Base-by-base conservation (phyloP, 1,140 invertebrate species). In the Paraescarpia echinospica region DNA sequence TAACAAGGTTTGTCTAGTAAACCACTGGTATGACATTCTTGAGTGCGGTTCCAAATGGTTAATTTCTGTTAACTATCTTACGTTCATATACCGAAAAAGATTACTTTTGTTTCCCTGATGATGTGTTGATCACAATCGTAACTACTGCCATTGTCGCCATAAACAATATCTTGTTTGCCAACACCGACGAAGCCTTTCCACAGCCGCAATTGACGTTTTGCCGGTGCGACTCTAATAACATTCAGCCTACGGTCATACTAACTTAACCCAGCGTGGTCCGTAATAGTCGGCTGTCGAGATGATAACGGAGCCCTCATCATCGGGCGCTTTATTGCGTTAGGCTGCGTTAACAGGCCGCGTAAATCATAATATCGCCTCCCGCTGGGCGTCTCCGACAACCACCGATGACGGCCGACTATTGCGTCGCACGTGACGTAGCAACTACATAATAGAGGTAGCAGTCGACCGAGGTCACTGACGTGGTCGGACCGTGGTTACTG, bases 321-420 rank as follows among this genome's bases (percentile, higher is more conserved):
- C 18, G 18, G 59, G 59, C 59, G 41, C 59, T 22, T 77, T 77
- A 77, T 77, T 77, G 59, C 59, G 59, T 77, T 77, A 77, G 59
- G 59, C 59, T 2, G 59, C 59, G 59, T 77, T 18, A 77, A 77
- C 59, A 77, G 59, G 27, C 59, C 59, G 59, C 22, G 59, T 77
- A 77, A 77, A 77, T 77, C 59, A 77, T 77, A 77, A 77, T 77
- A 77, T 77, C 59, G 59, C 59, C 59, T 77, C 59, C 59, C 59
- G 12, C 59, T 14, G 59, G 59, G 59, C 59, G 59, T 8, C 59
- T 4, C 8, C 59, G 59, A 77, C 59, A 31, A 77, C 59, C 14
- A 18, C 27, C 12, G 12, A 77, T 31, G 2, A 18, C 9, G 14
- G 27, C 59, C 14, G 59, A 27, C 0, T 77, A 77, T 77, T 77